These are phyloP conservation scores for Acrocyrtus sp. DNA, from an alignment of 2,888 invertebrate species.

Conservation along the genomic window DNA sequence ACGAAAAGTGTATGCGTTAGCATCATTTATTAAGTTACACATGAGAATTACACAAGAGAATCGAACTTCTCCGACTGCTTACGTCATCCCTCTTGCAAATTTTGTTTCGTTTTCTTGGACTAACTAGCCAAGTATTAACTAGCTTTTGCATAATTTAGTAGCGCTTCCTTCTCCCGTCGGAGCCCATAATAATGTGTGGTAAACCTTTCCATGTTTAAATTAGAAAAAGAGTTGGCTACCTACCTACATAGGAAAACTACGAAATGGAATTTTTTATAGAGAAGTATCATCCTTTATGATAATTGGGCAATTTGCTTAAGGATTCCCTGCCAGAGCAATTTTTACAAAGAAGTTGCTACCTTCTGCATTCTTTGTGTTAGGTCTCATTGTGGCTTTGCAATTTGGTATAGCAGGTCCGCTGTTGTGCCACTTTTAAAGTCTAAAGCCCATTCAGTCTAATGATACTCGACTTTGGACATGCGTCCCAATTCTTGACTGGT, in stretches of 20 bases:
- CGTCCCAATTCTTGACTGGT: no score
- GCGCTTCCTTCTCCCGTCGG: not conserved
- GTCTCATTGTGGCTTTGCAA: no score
- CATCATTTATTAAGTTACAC: not conserved
- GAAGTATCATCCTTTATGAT: not conserved
- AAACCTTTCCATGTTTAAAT: not conserved
- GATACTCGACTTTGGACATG: no score
- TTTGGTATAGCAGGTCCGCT: no score
- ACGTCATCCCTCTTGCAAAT: not conserved
- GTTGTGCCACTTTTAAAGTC: no score
- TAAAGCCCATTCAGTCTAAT: no score
- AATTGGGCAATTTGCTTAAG: not conserved
- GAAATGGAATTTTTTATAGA: not conserved
- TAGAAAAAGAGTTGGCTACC: not conserved
- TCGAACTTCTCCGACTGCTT: not conserved
- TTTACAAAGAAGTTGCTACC: no score
- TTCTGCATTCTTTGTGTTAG: no score
- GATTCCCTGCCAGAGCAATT: no score
- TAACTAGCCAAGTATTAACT: not conserved
- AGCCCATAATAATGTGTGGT: no score
- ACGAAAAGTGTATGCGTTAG: not conserved
- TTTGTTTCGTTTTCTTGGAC: not conserved
- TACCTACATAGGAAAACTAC: not conserved
- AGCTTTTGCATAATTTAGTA: not conserved
- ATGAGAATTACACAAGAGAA: not conserved